These are phyloP conservation scores for Tipula helvola DNA, from an alignment of 2,888 invertebrate species.

Conservation along the genomic window DNA sequence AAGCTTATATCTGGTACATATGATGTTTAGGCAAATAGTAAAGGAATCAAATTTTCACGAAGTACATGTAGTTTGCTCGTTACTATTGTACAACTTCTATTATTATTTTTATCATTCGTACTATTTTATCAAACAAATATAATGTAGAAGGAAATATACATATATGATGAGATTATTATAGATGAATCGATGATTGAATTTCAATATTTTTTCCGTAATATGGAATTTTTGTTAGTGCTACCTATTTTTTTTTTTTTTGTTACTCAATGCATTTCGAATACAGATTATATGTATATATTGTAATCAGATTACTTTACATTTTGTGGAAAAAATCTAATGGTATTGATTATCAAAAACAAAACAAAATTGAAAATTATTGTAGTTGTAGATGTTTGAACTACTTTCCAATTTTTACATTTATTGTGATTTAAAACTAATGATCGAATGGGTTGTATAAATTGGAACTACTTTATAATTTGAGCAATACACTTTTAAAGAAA, in stretches of 20 bases:
- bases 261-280: neutral
- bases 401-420: neutral
- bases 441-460: too few relatives aligned
- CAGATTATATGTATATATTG: neutral
- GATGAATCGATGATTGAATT: neutral
- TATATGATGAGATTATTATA: neutral
- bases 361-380: neutral
- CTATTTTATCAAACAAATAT: neutral
- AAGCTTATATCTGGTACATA: neutral
- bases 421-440: neutral
- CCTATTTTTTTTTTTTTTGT: neutral
- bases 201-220: neutral
- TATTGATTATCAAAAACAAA: neutral
- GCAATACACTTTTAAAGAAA: too few relatives aligned
- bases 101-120: neutral
- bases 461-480: too few relatives aligned
- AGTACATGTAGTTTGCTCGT: neutral
- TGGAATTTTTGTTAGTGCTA: neutral
- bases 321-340: neutral
- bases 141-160: neutral
- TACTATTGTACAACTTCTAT: neutral
- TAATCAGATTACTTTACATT: neutral
- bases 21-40: neutral
- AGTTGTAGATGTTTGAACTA: neutral
- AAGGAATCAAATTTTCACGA: neutral